Percentiles rank a stretch among this genome's conserved stretches.
Conservation (phyloP, 2,113 vertebrate species). For the Corynorhinus townsendii region DNA sequence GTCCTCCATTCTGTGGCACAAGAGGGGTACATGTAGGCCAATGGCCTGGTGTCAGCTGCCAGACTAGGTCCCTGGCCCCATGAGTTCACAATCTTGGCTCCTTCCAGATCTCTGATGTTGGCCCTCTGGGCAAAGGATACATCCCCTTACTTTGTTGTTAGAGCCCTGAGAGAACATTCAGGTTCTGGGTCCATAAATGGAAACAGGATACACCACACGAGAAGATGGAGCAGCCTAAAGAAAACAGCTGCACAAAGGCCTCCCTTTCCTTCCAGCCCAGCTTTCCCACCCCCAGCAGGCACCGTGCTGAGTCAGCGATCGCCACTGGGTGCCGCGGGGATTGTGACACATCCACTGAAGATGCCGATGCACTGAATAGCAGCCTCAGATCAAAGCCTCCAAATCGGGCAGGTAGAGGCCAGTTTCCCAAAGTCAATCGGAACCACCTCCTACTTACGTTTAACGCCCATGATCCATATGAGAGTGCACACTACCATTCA, state of each 20-base stretch:
- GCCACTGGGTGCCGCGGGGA: neutral
- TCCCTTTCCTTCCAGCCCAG: neutral
- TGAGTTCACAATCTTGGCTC: neutral
- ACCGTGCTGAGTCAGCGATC: neutral
- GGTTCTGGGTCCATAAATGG: neutral
- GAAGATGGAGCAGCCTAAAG: neutral
- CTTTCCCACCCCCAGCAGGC: neutral
- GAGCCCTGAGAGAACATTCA: neutral
- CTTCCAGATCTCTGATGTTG: neutral
- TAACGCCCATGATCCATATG: neutral
- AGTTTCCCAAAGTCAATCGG: neutral
- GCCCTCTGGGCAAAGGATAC: neutral
- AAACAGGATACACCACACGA: neutral
- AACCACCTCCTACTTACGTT: neutral
- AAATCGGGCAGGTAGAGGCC: neutral
- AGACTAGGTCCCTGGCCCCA: neutral
- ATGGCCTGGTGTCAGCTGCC: neutral
- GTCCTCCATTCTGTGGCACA: neutral
- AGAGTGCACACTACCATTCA: neutral
- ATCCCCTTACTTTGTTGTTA: neutral
- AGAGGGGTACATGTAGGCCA: neutral
- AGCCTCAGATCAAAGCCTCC: constrained; percentile 42
- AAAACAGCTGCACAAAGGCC: neutral
- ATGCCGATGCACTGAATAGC: neutral
- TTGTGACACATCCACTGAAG: neutral